phyloP scores from a whole-genome alignment of 2,888 invertebrate genomes.

The Habroteleia sp. region DNA sequence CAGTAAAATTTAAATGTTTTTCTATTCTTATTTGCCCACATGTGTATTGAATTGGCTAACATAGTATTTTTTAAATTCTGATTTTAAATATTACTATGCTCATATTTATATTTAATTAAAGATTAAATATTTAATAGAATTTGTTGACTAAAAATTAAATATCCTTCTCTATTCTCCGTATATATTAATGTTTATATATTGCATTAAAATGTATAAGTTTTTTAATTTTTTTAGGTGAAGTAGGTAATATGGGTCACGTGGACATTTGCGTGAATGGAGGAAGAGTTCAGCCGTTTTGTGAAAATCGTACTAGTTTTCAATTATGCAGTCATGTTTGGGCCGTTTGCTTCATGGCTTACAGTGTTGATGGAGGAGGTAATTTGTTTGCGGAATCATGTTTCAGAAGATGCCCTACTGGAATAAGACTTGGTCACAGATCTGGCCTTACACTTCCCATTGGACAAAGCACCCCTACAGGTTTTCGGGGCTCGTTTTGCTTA shows the following conservation, averaged over 20 bases:
- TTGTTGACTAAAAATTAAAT: no score
- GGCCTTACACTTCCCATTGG: slow-evolving; percentile 86
- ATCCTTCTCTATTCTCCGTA: no score
- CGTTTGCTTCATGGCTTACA: slow-evolving; percentile 90
- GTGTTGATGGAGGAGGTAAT: slow-evolving; percentile 83
- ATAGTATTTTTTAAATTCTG: no score
- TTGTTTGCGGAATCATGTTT: slow-evolving; percentile 87
- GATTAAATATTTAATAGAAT: no score
- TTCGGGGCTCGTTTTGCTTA: slow-evolving; percentile 87
- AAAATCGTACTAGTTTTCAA: slow-evolving; percentile 86
- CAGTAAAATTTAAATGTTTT: no score
- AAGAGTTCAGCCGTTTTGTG: slow-evolving; percentile 88
- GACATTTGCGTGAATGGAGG: slow-evolving; percentile 92
- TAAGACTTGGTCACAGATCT: slow-evolving; percentile 82
- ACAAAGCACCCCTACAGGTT: slow-evolving; percentile 87
- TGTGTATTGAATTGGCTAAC: no score
- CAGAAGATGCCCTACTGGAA: slow-evolving; percentile 86
- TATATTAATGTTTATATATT: no score
- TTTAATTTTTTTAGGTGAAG: slow-evolving; percentile 83
- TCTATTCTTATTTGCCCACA: no score
- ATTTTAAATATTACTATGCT: no score
- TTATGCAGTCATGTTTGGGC: slow-evolving; percentile 91
- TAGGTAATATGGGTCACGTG: slow-evolving; percentile 87
- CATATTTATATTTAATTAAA: no score
- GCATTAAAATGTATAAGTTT: no score